Evolutionary conservation across 1,140 invertebrate species (phyloP).

Genomic region (Drosophila santomea): DNA sequence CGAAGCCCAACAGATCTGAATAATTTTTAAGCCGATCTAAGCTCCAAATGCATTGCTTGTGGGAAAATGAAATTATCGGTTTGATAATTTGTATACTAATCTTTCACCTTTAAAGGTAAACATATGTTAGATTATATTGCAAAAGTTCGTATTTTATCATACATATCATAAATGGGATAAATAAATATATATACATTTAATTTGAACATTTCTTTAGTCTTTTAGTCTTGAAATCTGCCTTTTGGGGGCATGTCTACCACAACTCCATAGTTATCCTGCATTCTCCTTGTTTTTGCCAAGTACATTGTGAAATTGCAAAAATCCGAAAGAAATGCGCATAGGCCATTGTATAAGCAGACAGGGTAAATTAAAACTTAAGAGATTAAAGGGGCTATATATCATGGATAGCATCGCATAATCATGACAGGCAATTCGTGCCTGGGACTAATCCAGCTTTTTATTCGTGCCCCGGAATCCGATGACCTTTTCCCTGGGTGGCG

Average conservation of each 20-base stretch:
- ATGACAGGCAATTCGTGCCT: constrained; percentile 38
- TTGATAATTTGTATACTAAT: too few species aligned
- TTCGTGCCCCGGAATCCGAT: constrained; percentile 32
- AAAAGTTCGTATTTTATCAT: too few species aligned
- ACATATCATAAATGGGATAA: too few species aligned
- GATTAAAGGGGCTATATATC: constrained; percentile 33
- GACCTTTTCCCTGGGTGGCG: constrained; percentile 22
- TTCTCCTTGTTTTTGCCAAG: not conserved
- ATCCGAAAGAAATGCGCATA: constrained; percentile 1
- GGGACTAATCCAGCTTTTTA: constrained; percentile 22
- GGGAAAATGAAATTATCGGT: not conserved
- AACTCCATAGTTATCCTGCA: constrained; percentile 25
- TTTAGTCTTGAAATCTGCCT: too few species aligned
- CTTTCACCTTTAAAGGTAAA: too few species aligned
- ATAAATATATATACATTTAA: too few species aligned
- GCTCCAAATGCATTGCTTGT: not conserved
- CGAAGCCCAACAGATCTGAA: constrained; percentile 21
- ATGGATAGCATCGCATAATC: constrained; percentile 28
- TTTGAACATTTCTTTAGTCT: too few species aligned
- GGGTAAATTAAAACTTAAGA: constrained; percentile 47
- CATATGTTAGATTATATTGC: too few species aligned
- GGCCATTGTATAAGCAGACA: constrained; percentile 28
- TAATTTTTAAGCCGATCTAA: constrained; percentile 1
- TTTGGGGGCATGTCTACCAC: not conserved
- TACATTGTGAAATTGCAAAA: not conserved